Conservation (phyloP, 2,113 vertebrate genomes). For the Ivindomyrus marchei region DNA sequence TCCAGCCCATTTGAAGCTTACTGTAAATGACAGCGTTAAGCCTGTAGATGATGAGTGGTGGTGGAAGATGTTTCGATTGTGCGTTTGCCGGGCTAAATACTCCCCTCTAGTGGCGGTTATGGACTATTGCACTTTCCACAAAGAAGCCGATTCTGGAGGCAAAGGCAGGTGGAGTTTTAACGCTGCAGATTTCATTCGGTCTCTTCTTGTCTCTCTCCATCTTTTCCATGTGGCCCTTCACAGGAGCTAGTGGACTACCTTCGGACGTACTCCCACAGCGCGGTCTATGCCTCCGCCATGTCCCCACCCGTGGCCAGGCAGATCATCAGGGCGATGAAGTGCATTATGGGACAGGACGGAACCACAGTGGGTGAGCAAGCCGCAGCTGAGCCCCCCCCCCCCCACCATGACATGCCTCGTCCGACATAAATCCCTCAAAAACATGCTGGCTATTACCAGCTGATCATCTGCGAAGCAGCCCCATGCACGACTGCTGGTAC, state of each 20-base stretch:
- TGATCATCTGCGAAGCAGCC: slow-evolving; percentile 37
- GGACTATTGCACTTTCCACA: not conserved
- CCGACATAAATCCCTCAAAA: slow-evolving; percentile 30
- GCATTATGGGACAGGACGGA: slow-evolving; percentile 78
- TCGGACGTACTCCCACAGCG: slow-evolving; percentile 76
- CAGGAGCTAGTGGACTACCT: slow-evolving; percentile 84
- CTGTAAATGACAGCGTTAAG: not conserved
- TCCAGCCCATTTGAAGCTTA: not conserved
- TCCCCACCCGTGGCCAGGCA: slow-evolving; percentile 73
- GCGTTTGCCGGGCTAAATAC: not conserved
- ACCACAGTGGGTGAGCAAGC: slow-evolving; percentile 70
- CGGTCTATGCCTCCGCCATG: slow-evolving; percentile 76
- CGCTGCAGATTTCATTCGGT: not conserved
- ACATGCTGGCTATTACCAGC: slow-evolving; percentile 52
- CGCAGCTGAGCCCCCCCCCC: not conserved
- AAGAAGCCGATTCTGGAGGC: not conserved
- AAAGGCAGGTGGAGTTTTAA: not conserved
- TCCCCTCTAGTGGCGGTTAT: slow-evolving; percentile 23
- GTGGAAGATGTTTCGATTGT: not conserved
- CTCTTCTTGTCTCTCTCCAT: not conserved
- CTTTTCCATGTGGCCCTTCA: slow-evolving; percentile 4
- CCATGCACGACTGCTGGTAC: slow-evolving; percentile 34
- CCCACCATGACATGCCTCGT: not conserved
- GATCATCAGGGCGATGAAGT: slow-evolving; percentile 75
- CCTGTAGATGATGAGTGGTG: not conserved